phyloP scores from a whole-genome alignment of 2,797 vertebrate species.

The Anolis apletophallus region DNA sequence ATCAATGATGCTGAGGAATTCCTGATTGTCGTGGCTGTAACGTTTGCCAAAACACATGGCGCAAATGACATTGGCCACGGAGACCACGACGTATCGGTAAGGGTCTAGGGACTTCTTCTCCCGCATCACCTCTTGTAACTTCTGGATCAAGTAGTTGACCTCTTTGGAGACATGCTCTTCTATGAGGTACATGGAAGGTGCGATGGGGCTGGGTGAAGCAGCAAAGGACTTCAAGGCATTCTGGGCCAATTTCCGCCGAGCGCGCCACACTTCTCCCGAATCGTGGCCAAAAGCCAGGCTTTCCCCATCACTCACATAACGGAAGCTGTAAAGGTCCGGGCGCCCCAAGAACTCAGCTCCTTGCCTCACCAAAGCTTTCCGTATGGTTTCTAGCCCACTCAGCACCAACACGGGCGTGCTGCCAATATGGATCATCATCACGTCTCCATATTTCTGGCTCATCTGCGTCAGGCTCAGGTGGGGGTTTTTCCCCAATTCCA shows the following conservation, averaged over 20 bases:
- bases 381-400: constrained; percentile 83
- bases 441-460: constrained; percentile 84
- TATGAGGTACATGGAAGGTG: constrained; percentile 82
- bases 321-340: constrained; percentile 85
- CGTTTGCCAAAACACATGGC: constrained; percentile 92
- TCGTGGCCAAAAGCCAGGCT: constrained; percentile 88
- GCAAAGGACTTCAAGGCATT: constrained; percentile 88
- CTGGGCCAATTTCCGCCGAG: constrained; percentile 86
- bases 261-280: constrained; percentile 84
- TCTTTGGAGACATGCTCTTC: constrained; percentile 91
- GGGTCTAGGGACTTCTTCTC: constrained; percentile 81
- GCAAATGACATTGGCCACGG: constrained; percentile 90
- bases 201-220: constrained; percentile 71
- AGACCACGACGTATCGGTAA: constrained; percentile 83
- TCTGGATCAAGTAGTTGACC: constrained; percentile 77
- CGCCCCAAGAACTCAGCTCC: constrained; percentile 89
- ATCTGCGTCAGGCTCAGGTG: constrained; percentile 85
- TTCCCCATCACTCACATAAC: constrained; percentile 74
- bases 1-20: constrained; percentile 83
- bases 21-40: constrained; percentile 85
- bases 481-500: constrained; percentile 82
- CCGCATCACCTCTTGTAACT: constrained; percentile 80
- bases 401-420: constrained; percentile 89
- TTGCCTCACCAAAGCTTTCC: constrained; percentile 89
- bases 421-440: constrained; percentile 89